A percentile compares a stretch with the other conserved stretches of the same genome.
Conservation (phyloP, 2,888 invertebrate species). For the Phania funesta region DNA sequence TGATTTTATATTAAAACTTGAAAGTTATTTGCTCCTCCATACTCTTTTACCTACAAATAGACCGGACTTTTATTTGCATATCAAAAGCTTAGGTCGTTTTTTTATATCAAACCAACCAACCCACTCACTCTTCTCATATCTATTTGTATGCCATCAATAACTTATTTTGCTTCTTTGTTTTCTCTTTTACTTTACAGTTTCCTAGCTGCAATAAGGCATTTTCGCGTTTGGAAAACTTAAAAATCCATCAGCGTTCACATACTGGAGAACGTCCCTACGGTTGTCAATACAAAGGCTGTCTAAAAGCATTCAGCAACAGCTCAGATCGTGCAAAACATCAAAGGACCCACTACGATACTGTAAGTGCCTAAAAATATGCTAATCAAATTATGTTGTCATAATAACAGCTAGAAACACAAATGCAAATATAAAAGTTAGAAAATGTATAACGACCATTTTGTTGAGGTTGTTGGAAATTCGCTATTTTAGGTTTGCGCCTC, state of each 20-base stretch:
- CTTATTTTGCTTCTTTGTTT: constrained; percentile 26
- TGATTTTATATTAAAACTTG: no score
- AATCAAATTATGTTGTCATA: constrained; percentile 31
- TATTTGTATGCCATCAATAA: background rate
- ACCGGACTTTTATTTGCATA: no score
- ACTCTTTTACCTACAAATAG: no score
- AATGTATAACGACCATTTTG: constrained; percentile 7
- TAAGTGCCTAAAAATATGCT: constrained; percentile 82
- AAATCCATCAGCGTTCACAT: constrained; percentile 97
- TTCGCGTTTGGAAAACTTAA: constrained; percentile 97
- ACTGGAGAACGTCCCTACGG: constrained; percentile 98
- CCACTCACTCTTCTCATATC: background rate
- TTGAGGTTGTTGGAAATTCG: background rate
- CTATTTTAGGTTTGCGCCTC: background rate
- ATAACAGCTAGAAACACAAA: background rate
- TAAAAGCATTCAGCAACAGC: constrained; percentile 98
- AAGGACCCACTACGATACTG: constrained; percentile 98
- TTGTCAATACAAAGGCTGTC: constrained; percentile 95
- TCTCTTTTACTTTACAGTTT: constrained; percentile 88
- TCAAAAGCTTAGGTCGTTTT: no score
- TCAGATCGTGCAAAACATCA: constrained; percentile 99
- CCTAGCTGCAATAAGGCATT: constrained; percentile 97
- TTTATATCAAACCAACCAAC: no score
- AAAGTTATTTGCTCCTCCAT: no score
- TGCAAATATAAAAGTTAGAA: background rate